Base-by-base conservation (phyloP, 2,797 vertebrate genomes). In the Hemitrygon akajei region DNA sequence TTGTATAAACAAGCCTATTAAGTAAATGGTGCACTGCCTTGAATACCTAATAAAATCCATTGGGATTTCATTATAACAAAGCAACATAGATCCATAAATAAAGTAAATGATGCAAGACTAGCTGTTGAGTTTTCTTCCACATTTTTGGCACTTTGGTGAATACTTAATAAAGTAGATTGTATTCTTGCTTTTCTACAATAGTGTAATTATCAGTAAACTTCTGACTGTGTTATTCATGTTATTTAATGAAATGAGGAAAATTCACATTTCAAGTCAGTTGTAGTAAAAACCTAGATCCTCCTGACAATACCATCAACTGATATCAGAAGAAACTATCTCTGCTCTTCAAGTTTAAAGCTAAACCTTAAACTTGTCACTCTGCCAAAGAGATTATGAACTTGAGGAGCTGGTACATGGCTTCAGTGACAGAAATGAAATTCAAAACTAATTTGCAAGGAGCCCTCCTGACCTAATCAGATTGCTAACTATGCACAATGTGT, bases 11-110 rank as follows among this genome's bases (percentile, higher is more conserved):
- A 89, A 89, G 60, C 63, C 63, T 69, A 89, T 37, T 69, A 89
- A 69, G n/a, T 89, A 89, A 89, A 89, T 89, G 86, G 86, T 69
- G 86, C 60, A 69, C 60, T 89, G n/a, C 86, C 66, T 16, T 89
- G 86, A 89, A 89, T 89, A 89, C 18, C 60, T 69, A 37, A 87
- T 30, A 14, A 69, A 89, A 89, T 25, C 86, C 66, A 69, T 63
- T 89, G 86, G 86, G 86, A 69, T 89, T 89, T 89, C 86, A 89
- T 89, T 89, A 89, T 69, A 37, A 89, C 7, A 18, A 37, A 69
- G 86, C 63, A 89, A 69, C 60, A 69, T 18, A 37, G 86, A n/a
- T 89, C n/a, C 63, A 69, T 69, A 69, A 89, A 89, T 69, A 89
- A 89, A 89, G 63, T 34, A 89, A 89, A 69, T 34, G n/a, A 69